Evolutionary conservation across 2,113 vertebrate genomes (phyloP).

Genomic region (human (Homo sapiens)): DNA sequence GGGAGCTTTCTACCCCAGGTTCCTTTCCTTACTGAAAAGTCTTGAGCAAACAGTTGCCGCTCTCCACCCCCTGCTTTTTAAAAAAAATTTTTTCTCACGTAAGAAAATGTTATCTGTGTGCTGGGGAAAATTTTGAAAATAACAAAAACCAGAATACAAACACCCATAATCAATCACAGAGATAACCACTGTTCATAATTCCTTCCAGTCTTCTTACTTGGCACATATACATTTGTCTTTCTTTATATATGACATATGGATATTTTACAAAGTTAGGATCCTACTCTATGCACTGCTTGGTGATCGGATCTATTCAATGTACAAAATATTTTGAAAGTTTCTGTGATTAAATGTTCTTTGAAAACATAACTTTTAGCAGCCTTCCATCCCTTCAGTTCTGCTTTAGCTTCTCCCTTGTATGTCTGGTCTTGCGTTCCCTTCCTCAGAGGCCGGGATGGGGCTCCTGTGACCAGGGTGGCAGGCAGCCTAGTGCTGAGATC

Average conservation of each 20-base stretch:
- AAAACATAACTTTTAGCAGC: not conserved
- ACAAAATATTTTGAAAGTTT: not conserved
- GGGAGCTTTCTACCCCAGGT: not conserved
- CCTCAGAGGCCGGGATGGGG: not conserved
- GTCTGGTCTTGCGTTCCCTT: not conserved
- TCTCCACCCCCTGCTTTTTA: too few species aligned
- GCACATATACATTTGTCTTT: not conserved
- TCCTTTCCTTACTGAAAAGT: not conserved
- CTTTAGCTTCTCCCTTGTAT: not conserved
- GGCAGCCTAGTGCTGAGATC: not conserved
- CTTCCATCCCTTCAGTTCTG: not conserved
- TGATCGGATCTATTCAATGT: constrained; percentile 16
- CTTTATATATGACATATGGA: not conserved
- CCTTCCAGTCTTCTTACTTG: not conserved
- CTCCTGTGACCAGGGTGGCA: not conserved
- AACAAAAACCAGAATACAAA: not conserved
- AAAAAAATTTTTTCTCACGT: not conserved
- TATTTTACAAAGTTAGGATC: not conserved
- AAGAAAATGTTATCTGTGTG: not conserved
- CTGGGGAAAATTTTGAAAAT: not conserved
- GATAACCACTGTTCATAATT: not conserved
- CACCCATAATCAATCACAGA: not conserved
- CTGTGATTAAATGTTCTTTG: constrained; percentile 47
- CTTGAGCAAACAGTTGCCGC: not conserved
- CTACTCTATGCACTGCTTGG: not conserved